Conservation (phyloP, 1,140 invertebrate genomes). For the Plectrocnemia conspersa region DNA sequence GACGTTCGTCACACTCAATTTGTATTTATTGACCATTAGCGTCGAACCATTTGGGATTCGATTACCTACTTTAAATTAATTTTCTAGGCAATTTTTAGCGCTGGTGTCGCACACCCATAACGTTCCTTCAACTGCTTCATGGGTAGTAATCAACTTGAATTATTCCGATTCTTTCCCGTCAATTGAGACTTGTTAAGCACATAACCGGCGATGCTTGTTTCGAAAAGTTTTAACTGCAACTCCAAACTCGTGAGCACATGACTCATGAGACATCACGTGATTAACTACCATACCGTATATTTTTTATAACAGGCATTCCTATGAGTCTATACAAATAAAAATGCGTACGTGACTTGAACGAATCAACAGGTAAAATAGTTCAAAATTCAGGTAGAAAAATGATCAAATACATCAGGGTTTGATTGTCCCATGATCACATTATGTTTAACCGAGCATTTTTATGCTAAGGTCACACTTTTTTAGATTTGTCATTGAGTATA, state of each 20-base stretch:
- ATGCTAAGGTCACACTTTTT: too few relatives aligned
- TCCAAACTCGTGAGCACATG: background rate
- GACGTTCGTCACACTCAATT: too few relatives aligned
- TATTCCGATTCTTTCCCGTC: constrained; percentile 15
- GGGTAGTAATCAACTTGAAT: constrained; percentile 19
- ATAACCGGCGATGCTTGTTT: background rate
- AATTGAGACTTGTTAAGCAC: constrained; percentile 20
- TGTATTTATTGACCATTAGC: too few relatives aligned
- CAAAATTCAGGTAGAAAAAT: background rate
- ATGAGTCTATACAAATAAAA: background rate
- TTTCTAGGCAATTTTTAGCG: too few relatives aligned
- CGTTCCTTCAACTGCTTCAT: too few relatives aligned
- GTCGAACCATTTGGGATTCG: too few relatives aligned
- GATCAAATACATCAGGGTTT: too few relatives aligned
- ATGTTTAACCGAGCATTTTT: too few relatives aligned
- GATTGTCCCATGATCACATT: too few relatives aligned
- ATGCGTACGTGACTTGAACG: background rate
- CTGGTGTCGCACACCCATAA: too few relatives aligned
- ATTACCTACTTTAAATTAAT: too few relatives aligned
- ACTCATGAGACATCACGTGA: background rate
- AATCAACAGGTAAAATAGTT: background rate
- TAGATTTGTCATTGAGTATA: too few relatives aligned
- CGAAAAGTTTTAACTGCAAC: background rate
- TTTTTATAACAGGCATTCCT: background rate
- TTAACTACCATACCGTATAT: background rate